Percentiles rank a stretch among this genome's conserved stretches.
Conservation (phyloP, 2,888 invertebrate species). For the Leucozona laternaria region DNA sequence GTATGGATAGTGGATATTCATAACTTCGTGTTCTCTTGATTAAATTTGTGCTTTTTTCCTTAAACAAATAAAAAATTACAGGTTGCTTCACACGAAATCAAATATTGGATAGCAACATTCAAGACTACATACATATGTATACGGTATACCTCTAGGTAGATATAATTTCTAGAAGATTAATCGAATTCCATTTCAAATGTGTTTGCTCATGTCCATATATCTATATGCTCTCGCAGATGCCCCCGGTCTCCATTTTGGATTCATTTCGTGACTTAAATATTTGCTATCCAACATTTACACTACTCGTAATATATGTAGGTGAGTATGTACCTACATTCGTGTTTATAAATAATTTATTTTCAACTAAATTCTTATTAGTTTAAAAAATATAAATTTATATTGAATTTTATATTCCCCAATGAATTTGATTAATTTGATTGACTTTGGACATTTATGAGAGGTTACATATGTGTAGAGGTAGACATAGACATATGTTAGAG, state of each 20-base stretch:
- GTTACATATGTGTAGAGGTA: conserved; percentile 53
- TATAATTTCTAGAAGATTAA: conserved; percentile 45
- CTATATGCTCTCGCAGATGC: conserved; percentile 51
- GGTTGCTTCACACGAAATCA: conserved; percentile 65
- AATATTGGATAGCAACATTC: conserved; percentile 62
- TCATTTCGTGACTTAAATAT: conserved; percentile 74
- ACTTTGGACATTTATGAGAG: conserved; percentile 47
- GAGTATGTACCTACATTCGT: not conserved
- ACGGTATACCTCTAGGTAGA: not conserved
- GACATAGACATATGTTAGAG: not conserved
- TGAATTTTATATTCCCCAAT: conserved; percentile 6
- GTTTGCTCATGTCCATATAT: conserved; percentile 39
- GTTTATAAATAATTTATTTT: conserved; percentile 62
- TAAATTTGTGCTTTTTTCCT: conserved; percentile 71
- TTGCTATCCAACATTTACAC: conserved; percentile 49
- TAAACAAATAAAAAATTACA: conserved; percentile 72
- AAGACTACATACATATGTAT: not conserved
- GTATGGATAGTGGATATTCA: not conserved
- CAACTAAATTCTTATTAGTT: conserved; percentile 56
- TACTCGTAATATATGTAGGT: not conserved
- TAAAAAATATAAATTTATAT: conserved; percentile 43
- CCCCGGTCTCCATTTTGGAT: conserved; percentile 59
- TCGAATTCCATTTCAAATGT: conserved; percentile 70
- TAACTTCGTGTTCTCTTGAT: conserved; percentile 71
- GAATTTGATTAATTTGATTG: conserved; percentile 42